Conservation (phyloP, 1,140 invertebrate species). For the Eufriesea mexicana region DNA sequence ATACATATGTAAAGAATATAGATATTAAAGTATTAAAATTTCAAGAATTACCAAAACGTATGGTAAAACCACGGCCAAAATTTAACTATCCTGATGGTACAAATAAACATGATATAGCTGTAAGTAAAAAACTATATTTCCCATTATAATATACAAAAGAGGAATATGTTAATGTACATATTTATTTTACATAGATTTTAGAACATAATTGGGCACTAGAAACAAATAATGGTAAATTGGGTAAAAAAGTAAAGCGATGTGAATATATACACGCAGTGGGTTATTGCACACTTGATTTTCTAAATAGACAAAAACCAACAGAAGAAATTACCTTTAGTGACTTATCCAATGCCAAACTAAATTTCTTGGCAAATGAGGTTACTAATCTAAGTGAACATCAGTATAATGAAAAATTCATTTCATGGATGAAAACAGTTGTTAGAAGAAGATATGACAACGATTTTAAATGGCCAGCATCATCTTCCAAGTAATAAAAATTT, state of each 20-base stretch:
- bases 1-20: neutral
- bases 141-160: neutral
- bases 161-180: neutral
- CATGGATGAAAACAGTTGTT: slow-evolving; percentile 1
- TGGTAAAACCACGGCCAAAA: neutral
- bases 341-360: neutral
- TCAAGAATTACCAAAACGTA: neutral
- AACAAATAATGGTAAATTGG: slow-evolving; percentile 30
- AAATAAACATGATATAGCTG: slow-evolving; percentile 1
- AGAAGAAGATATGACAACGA: neutral
- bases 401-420: slow-evolving; percentile 13
- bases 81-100: slow-evolving; percentile 26
- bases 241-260: neutral
- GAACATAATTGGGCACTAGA: slow-evolving; percentile 39
- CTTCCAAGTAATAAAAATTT: neutral
- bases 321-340: slow-evolving; percentile 15
- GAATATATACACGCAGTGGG: slow-evolving; percentile 24
- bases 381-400: neutral
- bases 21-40: neutral
- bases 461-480: too few relatives aligned
- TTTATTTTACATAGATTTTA: slow-evolving; percentile 8
- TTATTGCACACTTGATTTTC: slow-evolving; percentile 6
- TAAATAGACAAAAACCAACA: neutral
- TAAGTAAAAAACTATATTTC: slow-evolving; percentile 3
- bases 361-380: slow-evolving; percentile 22